Evolutionary conservation across 1,140 invertebrate genomes (phyloP).

Genomic region (Drosophila novamexicana): DNA sequence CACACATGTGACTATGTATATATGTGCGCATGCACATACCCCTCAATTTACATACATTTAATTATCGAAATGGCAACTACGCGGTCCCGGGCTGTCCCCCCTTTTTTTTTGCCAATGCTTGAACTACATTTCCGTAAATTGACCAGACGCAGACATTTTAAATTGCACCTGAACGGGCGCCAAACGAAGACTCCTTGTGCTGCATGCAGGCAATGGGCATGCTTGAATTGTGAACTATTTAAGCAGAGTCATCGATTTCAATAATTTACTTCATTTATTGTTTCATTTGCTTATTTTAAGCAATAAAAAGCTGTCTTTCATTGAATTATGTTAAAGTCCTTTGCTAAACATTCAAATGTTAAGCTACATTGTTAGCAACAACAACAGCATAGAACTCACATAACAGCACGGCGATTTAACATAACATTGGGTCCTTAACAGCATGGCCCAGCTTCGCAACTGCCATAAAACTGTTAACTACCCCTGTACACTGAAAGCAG

Average conservation of each 20-base stretch:
- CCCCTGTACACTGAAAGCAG: background rate
- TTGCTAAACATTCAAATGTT: background rate
- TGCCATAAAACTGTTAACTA: conserved; percentile 41
- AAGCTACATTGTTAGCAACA: background rate
- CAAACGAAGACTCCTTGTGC: conserved; percentile 16
- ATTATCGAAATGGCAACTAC: conserved; percentile 75
- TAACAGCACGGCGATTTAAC: conserved; percentile 4
- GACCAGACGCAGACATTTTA: conserved; percentile 57
- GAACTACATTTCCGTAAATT: conserved; percentile 68
- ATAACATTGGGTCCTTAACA: background rate
- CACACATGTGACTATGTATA: conserved; percentile 1
- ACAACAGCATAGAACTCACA: background rate
- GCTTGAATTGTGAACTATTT: conserved; percentile 1
- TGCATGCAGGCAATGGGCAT: too few relatives aligned
- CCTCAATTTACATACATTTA: conserved; percentile 67
- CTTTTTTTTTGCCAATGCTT: conserved; percentile 38
- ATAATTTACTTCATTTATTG: conserved; percentile 3
- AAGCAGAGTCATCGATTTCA: conserved; percentile 10
- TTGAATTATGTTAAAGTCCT: background rate
- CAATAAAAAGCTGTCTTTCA: background rate
- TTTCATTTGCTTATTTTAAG: background rate
- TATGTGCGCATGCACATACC: too few relatives aligned
- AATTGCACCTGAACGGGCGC: conserved; percentile 44
- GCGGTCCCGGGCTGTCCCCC: conserved; percentile 4
- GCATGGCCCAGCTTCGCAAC: background rate